Base-by-base conservation (phyloP, 2,888 invertebrate genomes). In the Perizoma affinitatum region DNA sequence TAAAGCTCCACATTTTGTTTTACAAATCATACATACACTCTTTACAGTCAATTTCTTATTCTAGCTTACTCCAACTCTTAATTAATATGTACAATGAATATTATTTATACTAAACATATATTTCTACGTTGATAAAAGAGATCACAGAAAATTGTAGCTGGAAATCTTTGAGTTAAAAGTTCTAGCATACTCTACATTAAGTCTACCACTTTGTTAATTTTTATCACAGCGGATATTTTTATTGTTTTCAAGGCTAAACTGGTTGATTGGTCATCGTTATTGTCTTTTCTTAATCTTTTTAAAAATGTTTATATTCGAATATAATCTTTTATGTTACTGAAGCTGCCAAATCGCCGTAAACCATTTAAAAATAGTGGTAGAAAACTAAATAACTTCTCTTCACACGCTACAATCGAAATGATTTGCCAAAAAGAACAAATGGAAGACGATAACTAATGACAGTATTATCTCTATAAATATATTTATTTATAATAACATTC, bases 71-170 rank as follows among this genome's bases (percentile, higher is more conserved):
- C 71, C 70, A 71, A 67, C 65, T 54, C 74, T 78, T 82, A 73
- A 66, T 71, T 87, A 84, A 82, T 91, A 91, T 91, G 86, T 91
- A 91, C 91, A 81, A 79, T 80, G 76, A 78, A 82, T 83, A 84
- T 80, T 76, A 58, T 86, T 83, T 79, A 86, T 76, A 84, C 84
- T 87, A 86, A 86, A 84, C 83, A 86, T 87, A 86, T 87, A 88
- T 80, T 85, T 85, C 84, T 84, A 90, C 82, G 88, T 87, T 86
- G 88, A 89, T 91, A 88, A 87, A 87, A 92, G 93, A 93, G 93
- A 93, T 93, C 93, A 93, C 93, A 93, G 93, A 93, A 92, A 92
- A 92, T 92, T 91, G 92, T 92, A 92, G 93, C 92, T 92, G 92
- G 91, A 92, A 92, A 92, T 90, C 87, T 90, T 90, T 84, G 87